Percentiles rank a stretch among this genome's conserved stretches.
These are phyloP conservation scores for Crossaster papposus DNA, from an alignment of 53 echinoderm and acorn worm genomes.

Conservation along the genomic window DNA sequence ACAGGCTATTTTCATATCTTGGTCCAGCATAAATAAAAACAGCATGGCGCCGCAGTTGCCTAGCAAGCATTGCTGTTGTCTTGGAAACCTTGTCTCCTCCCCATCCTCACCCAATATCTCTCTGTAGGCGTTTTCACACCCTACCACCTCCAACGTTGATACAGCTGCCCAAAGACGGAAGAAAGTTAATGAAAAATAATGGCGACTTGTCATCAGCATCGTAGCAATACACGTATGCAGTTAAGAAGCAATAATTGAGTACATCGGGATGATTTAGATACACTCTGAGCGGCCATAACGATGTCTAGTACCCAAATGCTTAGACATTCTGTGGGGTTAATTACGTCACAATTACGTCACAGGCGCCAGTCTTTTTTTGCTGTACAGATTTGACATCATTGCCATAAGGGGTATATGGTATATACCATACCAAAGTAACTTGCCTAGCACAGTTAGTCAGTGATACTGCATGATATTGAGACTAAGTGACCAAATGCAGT, in stretches of 20 bases:
- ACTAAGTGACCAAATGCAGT: too few relatives aligned
- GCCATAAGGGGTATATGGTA: too few relatives aligned
- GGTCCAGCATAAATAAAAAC: background rate
- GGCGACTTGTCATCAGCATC: background rate
- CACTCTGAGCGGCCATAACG: too few relatives aligned
- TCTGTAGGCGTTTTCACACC: slow-evolving; percentile 2
- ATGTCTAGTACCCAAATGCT: too few relatives aligned
- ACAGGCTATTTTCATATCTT: background rate
- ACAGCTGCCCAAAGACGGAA: slow-evolving; percentile 21
- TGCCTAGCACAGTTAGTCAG: too few relatives aligned
- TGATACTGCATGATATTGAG: too few relatives aligned
- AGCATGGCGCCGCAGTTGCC: background rate
- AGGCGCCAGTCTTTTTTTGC: too few relatives aligned
- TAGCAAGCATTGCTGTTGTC: background rate
- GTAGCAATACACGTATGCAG: background rate
- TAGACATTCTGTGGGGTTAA: too few relatives aligned
- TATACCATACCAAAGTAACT: too few relatives aligned
- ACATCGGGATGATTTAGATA: too few relatives aligned
- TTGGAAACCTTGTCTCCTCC: slow-evolving; percentile 39
- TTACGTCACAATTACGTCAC: too few relatives aligned
- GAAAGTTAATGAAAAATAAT: slow-evolving; percentile 49
- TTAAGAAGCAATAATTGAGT: background rate
- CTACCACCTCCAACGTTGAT: background rate
- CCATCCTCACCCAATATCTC: slow-evolving; percentile 8
- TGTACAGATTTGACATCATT: too few relatives aligned